Evolutionary conservation across 2,888 invertebrate species (phyloP).

Genomic region (Acrobasis repandana): DNA sequence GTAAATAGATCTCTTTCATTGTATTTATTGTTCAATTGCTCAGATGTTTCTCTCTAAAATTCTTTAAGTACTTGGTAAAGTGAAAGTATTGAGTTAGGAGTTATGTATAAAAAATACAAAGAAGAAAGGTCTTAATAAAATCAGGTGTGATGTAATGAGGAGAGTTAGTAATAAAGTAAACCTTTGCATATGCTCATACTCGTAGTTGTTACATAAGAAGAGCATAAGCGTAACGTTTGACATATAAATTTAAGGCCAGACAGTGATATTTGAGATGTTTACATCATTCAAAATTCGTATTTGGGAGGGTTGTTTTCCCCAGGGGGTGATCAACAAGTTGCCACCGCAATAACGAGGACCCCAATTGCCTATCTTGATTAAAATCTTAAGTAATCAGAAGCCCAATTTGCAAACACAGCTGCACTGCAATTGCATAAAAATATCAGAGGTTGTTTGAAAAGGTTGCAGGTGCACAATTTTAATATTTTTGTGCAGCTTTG

Average conservation of each 20-base stretch:
- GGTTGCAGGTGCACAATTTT: conserved; percentile 12
- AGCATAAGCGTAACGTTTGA: no score
- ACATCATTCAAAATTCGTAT: conserved; percentile 20
- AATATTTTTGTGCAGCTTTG: background rate
- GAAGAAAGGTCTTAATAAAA: no score
- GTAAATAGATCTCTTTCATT: background rate
- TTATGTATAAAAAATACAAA: no score
- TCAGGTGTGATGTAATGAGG: no score
- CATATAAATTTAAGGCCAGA: background rate
- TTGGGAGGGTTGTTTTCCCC: conserved; percentile 56
- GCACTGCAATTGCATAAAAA: conserved; percentile 17
- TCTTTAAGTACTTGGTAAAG: no score
- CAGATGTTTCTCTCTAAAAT: no score
- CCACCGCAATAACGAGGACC: conserved; percentile 43
- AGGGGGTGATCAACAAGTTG: conserved; percentile 53
- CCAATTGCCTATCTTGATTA: conserved; percentile 57
- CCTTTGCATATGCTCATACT: no score
- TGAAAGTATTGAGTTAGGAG: no score
- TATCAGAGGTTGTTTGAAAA: conserved; percentile 10
- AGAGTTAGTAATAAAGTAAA: no score
- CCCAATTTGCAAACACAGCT: conserved; percentile 39
- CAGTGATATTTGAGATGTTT: conserved; percentile 5
- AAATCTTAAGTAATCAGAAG: conserved; percentile 57
- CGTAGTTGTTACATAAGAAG: no score
- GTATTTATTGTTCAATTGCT: no score